Conservation (phyloP, 2,113 vertebrate genomes). For the Polypterus senegalus region DNA sequence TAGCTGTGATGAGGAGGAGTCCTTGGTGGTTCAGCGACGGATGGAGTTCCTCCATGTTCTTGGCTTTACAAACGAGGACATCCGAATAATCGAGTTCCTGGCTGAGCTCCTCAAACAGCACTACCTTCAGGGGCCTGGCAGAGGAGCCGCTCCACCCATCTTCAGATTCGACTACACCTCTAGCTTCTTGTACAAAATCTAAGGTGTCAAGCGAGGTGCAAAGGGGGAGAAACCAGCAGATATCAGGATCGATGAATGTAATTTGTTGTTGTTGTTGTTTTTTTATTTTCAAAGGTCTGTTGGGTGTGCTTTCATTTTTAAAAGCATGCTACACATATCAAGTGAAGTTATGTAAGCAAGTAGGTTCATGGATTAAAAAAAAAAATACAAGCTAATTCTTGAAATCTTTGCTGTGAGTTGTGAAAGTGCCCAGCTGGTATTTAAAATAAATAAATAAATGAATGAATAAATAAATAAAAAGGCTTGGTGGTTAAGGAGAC, state of each 20-base stretch:
- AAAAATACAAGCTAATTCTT: no score
- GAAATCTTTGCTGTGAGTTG: no score
- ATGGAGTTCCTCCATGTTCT: slow-evolving; percentile 63
- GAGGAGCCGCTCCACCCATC: slow-evolving; percentile 32
- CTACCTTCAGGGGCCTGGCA: slow-evolving; percentile 57
- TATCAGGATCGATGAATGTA: slow-evolving; percentile 20
- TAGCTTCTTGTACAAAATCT: slow-evolving; percentile 95
- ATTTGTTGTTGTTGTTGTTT: not conserved
- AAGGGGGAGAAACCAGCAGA: slow-evolving; percentile 8
- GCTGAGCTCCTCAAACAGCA: slow-evolving; percentile 78
- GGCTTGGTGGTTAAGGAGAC: no score
- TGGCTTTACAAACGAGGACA: slow-evolving; percentile 72
- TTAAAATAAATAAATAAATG: not conserved
- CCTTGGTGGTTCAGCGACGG: slow-evolving; percentile 46
- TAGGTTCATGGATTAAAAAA: no score
- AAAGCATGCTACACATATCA: not conserved
- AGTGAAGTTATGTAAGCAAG: no score
- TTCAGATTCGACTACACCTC: slow-evolving; percentile 87
- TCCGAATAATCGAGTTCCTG: slow-evolving; percentile 76
- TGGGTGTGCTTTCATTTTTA: not conserved
- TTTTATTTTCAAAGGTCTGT: not conserved
- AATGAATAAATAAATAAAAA: not conserved
- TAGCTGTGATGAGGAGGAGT: slow-evolving; percentile 44
- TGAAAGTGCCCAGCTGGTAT: not conserved
- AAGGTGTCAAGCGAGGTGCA: slow-evolving; percentile 13